Base-by-base conservation (phyloP, 2,113 vertebrate genomes). In the Bubo blakistoni region DNA sequence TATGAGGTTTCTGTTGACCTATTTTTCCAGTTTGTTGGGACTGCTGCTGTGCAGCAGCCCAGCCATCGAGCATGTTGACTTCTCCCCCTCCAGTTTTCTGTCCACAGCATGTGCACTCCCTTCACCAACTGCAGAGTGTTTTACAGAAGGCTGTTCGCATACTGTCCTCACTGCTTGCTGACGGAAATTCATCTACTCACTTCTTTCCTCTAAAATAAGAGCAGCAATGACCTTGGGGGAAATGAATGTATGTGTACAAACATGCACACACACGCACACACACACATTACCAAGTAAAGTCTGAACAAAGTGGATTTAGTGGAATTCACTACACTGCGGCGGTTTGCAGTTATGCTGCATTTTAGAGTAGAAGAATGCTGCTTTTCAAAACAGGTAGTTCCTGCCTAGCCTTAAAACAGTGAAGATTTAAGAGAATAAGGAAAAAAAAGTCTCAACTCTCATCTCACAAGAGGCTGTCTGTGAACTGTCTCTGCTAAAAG, bases 211-310 rank as follows among this genome's bases (percentile, higher is more conserved):
- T 80, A 27, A 83, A 63, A 34, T 40, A 80, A 69, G 24, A 62
- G 30, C 30, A 84, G n/a, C 52, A 40, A 4, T 27, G 47, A 79
- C 32, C 52, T 81, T 11, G 24, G 18, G 25, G 42, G 10, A 79
- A 67, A 61, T 84, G 10, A 38, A 9, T 49, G 13, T 58, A n/a
- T 1, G 1, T 24, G 21, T 57, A 44, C 24, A 69, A 17, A 61
- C 13, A 2, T 2, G 16, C 3, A 3, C 24, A 13, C 46, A 18
- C 11, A 15, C 17, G 34, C 11, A 5, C 6, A 18, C 11, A 15
- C 17, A 36, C 11, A 5, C 6, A 9, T 16, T 10, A 36, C 20
- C 25, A 55, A 61, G 40, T 40, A 10, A 74, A 62, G 19, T 62
- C 32, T 74, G 59, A 59, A 63, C 36, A 58, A 76, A 58, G 24